phyloP scores from a whole-genome alignment of 2,888 invertebrate species.

The Dynastes maya region DNA sequence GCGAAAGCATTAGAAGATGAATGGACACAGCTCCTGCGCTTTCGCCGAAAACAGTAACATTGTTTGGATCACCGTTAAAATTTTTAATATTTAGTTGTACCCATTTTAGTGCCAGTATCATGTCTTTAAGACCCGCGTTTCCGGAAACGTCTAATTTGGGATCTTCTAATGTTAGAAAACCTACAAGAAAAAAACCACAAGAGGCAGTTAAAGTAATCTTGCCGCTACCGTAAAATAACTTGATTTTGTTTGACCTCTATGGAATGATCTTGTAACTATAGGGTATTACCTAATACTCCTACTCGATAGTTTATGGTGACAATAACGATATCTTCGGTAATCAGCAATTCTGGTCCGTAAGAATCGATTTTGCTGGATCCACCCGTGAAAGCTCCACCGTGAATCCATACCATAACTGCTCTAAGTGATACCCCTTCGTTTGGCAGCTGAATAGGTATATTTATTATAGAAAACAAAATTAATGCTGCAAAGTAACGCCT shows the following conservation, averaged over 20 bases:
- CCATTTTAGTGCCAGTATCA: slow-evolving; percentile 72
- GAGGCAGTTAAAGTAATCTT: no score
- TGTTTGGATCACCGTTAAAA: slow-evolving; percentile 72
- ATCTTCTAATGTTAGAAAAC: slow-evolving; percentile 71
- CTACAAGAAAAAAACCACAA: slow-evolving; percentile 55
- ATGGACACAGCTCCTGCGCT: slow-evolving; percentile 72
- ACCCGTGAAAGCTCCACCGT: slow-evolving; percentile 67
- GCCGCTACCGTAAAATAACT: no score
- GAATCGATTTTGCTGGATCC: slow-evolving; percentile 65
- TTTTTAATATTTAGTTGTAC: slow-evolving; percentile 71
- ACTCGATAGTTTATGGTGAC: slow-evolving; percentile 68
- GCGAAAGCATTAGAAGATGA: slow-evolving; percentile 71
- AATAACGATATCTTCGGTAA: slow-evolving; percentile 66
- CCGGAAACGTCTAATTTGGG: slow-evolving; percentile 71
- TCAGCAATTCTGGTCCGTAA: slow-evolving; percentile 66
- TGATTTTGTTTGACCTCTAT: no score
- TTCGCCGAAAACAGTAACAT: slow-evolving; percentile 73
- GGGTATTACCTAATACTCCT: slow-evolving; percentile 65
- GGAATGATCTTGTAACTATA: neutral
- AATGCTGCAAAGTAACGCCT: slow-evolving; percentile 44
- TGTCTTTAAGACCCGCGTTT: slow-evolving; percentile 73
- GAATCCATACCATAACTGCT: slow-evolving; percentile 70
- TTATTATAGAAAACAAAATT: neutral
- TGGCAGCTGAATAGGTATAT: neutral
- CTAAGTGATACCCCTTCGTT: slow-evolving; percentile 51